Evolutionary conservation across 1,140 invertebrate genomes (phyloP), one percentile per base, ranked within the genome.

Genomic region (Planococcus citri): DNA sequence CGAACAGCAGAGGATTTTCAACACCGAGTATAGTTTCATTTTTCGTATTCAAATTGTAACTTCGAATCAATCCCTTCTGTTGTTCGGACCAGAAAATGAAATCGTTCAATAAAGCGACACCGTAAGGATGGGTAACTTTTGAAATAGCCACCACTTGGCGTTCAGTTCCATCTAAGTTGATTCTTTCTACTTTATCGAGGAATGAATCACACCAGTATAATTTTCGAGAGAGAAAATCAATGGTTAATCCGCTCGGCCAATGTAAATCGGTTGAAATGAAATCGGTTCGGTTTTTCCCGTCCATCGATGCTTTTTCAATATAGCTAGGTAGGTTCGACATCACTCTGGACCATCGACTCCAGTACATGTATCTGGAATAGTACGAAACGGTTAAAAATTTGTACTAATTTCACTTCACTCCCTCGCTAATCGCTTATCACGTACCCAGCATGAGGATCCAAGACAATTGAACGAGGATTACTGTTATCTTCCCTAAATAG

Each of bases 381-480:
- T n/a, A 73, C 29, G 29, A 57, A 38, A 38, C 0, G 0, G 21
- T 68, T 17, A 71, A 68, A 10, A 9, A 68, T n/a, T n/a, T n/a
- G n/a, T n/a, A n/a, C n/a, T n/a, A n/a, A 0, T 21, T n/a, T 24
- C 22, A 10, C 20, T 64, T 64, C 20, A 25, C 3, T 2, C 3
- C 24, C 24, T 64, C 10, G 17, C 20, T n/a, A 14, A 17, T 25
- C 60, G 6, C 60, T 24, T 22, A n/a, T 6, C 4, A n/a, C 72
- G 73, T 74, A 82, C 80, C 81, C 79, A 70, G 76, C 78, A 72
- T 81, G 82, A 0, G 89, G 88, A 80, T 90, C 82, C 9, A 92
- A 79, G 24, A 83, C 86, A 73, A 92, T 84, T 14, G 86, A 82
- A 71, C 84, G 78, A 20, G 88, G 87, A 78, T 84, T 80, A 69